Evolutionary conservation across 2,797 vertebrate species (phyloP).

Genomic region (Pantherophis alleghaniensis): DNA sequence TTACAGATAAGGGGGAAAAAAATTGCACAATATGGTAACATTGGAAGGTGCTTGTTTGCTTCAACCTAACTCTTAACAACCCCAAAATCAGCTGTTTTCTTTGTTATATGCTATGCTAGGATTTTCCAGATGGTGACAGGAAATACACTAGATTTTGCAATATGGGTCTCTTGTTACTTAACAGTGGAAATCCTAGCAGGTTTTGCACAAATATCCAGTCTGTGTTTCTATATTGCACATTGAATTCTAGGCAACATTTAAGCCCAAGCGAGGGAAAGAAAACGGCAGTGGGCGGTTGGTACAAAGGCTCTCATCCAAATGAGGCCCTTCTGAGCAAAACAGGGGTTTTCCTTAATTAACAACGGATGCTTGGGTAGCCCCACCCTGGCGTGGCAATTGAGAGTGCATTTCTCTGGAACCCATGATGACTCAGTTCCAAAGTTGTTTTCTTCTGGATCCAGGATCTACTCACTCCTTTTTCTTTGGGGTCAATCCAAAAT

Average conservation of each 20-base stretch:
- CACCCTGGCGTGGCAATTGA: background rate
- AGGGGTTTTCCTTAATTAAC: background rate
- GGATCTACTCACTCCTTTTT: constrained; percentile 82
- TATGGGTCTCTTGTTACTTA: fast-evolving
- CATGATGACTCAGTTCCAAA: background rate
- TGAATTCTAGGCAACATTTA: background rate
- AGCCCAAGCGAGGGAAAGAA: background rate
- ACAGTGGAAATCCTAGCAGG: background rate
- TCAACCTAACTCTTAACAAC: background rate
- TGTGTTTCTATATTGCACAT: background rate
- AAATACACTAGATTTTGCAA: background rate
- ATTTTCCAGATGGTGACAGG: background rate
- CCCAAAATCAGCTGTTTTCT: background rate
- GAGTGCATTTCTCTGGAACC: too few relatives aligned
- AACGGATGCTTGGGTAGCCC: background rate
- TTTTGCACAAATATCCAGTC: background rate
- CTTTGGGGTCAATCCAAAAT: constrained; percentile 87
- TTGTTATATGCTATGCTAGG: background rate
- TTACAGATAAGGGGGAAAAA: background rate
- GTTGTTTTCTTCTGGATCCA: background rate
- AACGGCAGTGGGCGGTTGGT: background rate
- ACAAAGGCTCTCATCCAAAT: background rate
- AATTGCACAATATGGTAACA: background rate
- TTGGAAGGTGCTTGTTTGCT: background rate
- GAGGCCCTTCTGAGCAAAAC: background rate